Evolutionary conservation across 1,140 invertebrate species (phyloP), one percentile per base, ranked within the genome.

Genomic region (Papilio polytes): DNA sequence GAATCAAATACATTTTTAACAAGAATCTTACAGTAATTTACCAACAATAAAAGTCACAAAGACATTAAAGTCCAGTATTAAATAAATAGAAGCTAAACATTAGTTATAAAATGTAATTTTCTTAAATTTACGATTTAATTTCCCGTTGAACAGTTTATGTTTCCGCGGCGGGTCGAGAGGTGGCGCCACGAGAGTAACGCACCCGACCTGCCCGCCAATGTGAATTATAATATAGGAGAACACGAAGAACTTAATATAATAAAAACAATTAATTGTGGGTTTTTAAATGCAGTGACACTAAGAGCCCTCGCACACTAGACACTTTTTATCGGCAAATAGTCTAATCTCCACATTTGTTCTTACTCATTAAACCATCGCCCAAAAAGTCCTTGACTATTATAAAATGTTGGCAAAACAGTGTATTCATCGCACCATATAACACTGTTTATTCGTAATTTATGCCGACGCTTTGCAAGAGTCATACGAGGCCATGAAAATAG

Each of bases 371-470:
- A 41, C 36, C 8, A 8, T 41, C 36, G 36, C 7, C 36, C 36
- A 59, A 36, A 66, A 36, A 63, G 6, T 51, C 18, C 2, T 20
- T 1, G 13, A 26, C 20, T 56, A 12, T n/a, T 53, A 63, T 41
- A 56, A 10, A 59, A 31, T 13, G 53, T 77, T 36, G 1, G 18
- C 26, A 6, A 78, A 7, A 59, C 26, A 77, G 13, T 22, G 72
- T 81, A 77, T 81, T 84, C 80, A 83, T 83, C 76, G 80, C 82
- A 63, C 74, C 74, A 80, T 82, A 79, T 81, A 84, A 85, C 81
- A 84, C 85, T 87, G 85, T 87, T 87, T 89, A 85, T 87, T 86
- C 85, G 85, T 86, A 83, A 89, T 89, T 87, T 87, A 87, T 89
- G 79, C 80, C 78, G 80, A 79, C 73, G 81, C 79, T 74, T 53